phyloP scores from a whole-genome alignment of 2,888 invertebrate genomes.

The Aleiodes testaceus region DNA sequence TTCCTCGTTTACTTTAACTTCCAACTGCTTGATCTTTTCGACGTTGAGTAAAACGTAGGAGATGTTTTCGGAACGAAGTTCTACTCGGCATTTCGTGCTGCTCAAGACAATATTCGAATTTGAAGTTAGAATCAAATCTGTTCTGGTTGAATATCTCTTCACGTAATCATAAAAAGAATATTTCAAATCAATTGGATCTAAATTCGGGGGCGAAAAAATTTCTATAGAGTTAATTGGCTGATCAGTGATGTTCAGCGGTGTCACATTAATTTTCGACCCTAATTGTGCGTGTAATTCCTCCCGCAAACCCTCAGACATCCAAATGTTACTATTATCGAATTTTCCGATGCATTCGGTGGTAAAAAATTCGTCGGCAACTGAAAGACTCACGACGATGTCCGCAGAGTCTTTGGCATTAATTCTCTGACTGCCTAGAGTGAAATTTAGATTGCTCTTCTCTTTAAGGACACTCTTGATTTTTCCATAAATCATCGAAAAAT shows the following conservation, averaged over 20 bases:
- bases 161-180: constrained; percentile 66
- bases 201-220: constrained; percentile 69
- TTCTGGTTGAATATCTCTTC: constrained; percentile 72
- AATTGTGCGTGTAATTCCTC: constrained; percentile 75
- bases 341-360: constrained; percentile 27
- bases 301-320: constrained; percentile 76
- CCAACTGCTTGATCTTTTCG: constrained; percentile 43
- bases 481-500: constrained; percentile 57
- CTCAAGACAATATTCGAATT: constrained; percentile 70
- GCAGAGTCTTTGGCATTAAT: constrained; percentile 42
- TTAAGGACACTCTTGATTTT: constrained; percentile 59
- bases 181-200: constrained; percentile 50
- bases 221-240: constrained; percentile 74
- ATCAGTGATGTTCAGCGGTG: constrained; percentile 66
- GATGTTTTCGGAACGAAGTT: constrained; percentile 57
- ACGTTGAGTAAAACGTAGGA: constrained; percentile 55
- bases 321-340: constrained; percentile 70
- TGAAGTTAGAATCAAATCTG: constrained; percentile 76
- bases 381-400: constrained; percentile 61
- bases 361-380: constrained; percentile 64
- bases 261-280: constrained; percentile 76
- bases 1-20: constrained; percentile 50
- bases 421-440: constrained; percentile 48
- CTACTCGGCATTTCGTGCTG: constrained; percentile 52
- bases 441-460: constrained; percentile 49